Evolutionary conservation across 2,888 invertebrate genomes (phyloP), one percentile per base, ranked within the genome.

Genomic region (Abscondita cerata): DNA sequence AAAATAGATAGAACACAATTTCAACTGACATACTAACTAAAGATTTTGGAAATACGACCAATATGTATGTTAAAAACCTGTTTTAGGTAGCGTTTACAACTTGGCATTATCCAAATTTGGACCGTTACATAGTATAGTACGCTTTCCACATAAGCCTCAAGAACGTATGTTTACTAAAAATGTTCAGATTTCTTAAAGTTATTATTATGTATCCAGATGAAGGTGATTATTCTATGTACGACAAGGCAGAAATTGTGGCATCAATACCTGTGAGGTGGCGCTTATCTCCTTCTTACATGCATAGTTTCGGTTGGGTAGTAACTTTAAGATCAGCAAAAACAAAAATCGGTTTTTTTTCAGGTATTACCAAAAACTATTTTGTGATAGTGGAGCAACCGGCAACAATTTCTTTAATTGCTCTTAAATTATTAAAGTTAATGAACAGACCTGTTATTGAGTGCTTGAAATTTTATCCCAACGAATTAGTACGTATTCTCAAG

Each of bases 361-460:
- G 92, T 33, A 85, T 96, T 65, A 95, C 96, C 0, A 19, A 92
- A 47, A 90, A 93, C 73, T 96, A 89, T 80, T 93, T 91, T 75
- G 84, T 97, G 60, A 87, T 96, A 53, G 87, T 96, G 38, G 96
- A 97, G 75, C 96, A 96, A 80, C 95, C 96, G 0, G 72, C 97
- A 47, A 85, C 89, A 1, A 82, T 94, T 15, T 92, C 91, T 0
- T 70, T 93, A 1, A 79, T 85, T 0, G 83, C 84, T 0, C 78
- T 89, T 63, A 75, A 90, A 0, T 83, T 84, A 48, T 83, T 83
- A 9, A 87, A 88, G 68, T 72, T 93, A 3, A 81, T 81, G 16
- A 88, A 87, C 73, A 84, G 88, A 64, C 90, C 93, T 0, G 77
- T 91, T 57, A 84, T 84, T 0, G 84, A 87, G 16, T 86, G 87